Percentiles rank a stretch among this genome's conserved stretches.
Conservation (phyloP, 2,113 vertebrate species). For the Verasper variegatus region DNA sequence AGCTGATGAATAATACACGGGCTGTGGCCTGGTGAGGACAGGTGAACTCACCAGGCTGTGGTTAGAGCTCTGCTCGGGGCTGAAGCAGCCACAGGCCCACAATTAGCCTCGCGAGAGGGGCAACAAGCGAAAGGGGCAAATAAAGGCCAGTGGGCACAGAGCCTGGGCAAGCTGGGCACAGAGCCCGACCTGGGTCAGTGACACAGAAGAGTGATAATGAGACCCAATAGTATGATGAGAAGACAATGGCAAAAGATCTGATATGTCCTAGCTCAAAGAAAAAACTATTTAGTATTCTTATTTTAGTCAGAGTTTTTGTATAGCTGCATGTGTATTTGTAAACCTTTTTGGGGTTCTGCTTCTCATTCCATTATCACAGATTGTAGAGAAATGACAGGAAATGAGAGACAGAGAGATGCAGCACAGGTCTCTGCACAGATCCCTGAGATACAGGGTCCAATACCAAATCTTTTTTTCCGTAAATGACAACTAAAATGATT, state of each 20-base stretch:
- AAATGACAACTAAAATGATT: background rate
- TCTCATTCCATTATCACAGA: too few species aligned
- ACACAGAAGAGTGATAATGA: conserved; percentile 37
- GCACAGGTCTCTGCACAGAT: too few species aligned
- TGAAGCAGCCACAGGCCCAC: conserved; percentile 13
- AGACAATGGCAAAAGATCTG: background rate
- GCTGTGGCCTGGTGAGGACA: conserved; percentile 41
- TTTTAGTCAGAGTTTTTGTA: background rate
- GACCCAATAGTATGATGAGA: conserved; percentile 22
- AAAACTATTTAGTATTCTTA: background rate
- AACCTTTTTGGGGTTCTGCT: background rate
- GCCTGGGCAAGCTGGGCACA: conserved; percentile 19
- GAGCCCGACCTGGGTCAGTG: conserved; percentile 33
- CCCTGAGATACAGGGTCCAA: too few species aligned
- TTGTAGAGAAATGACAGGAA: too few species aligned
- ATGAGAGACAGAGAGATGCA: too few species aligned
- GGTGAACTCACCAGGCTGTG: conserved; percentile 31
- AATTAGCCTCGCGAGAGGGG: conserved; percentile 3
- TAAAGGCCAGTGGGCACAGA: conserved; percentile 45
- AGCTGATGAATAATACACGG: conserved; percentile 75
- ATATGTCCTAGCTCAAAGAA: background rate
- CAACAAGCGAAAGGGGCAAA: conserved; percentile 52
- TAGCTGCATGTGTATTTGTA: background rate
- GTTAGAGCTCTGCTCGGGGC: conserved; percentile 39
- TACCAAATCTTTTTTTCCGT: too few species aligned